Base-by-base conservation (phyloP, 1,140 invertebrate species). In the Cydia amplana region DNA sequence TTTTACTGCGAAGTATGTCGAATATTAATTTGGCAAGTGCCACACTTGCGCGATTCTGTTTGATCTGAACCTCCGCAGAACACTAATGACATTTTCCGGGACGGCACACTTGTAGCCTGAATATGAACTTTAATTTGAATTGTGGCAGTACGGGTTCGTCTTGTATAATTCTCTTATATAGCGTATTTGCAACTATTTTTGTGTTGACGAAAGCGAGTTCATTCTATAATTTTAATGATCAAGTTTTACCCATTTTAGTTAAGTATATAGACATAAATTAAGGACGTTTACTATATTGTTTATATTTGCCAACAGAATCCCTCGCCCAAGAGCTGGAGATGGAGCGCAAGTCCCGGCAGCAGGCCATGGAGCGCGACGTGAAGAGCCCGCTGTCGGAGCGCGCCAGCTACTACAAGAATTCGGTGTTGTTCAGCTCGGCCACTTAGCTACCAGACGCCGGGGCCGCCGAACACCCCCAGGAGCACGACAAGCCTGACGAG, bases 311-410 rank as follows among this genome's bases (percentile, higher is more conserved):
- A 80, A 80, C 94, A 97, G 96, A 97, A 94, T 96, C 96, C 63
- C 93, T 97, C 83, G 96, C 96, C 67, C 96, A 97, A 88, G 97
- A 97, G 90, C 94, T 97, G 81, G 96, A 97, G 92, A 94, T 97
- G 94, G 97, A 97, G 86, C 94, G 96, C 91, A 97, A 97, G 91
- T 95, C 95, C 49, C 95, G 96, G 75, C 96, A 96, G 84, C 96
- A 97, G 78, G 94, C 95, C 60, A 93, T 95, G 82, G 96, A 97
- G 86, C 94, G 96, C 79, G 96, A 97, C 86, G 96, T 97, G 49
- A 97, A 97, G 92, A 96, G 96, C 85, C 96, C 96, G 36, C 94
- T 97, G 78, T 96, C 97, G 89, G 97, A 97, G 84, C 94, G 95
- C 83, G 94, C 95, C 78, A 94, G 94, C 80, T 97, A 97, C 92